Evolutionary conservation across 2,888 invertebrate genomes (phyloP).

Genomic region (Euspilapteryx auroguttella): DNA sequence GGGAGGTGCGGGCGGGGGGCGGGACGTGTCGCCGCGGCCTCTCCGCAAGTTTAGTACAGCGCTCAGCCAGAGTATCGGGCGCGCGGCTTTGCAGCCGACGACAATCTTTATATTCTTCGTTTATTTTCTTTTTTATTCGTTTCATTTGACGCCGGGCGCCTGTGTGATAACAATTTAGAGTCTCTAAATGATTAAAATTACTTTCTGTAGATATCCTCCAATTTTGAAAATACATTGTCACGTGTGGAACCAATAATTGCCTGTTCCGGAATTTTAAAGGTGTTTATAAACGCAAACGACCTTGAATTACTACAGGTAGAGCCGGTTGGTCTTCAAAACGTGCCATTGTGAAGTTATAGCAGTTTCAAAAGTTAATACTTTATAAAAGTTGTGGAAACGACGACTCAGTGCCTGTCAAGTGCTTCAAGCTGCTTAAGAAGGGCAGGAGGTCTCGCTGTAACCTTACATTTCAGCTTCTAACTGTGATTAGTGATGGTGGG

Average conservation of each 20-base stretch:
- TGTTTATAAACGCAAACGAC: conserved; percentile 49
- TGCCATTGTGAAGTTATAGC: conserved; percentile 25
- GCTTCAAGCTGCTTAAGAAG: conserved; percentile 12
- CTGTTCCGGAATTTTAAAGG: conserved; percentile 53
- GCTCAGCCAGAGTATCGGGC: conserved; percentile 60
- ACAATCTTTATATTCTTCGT: conserved; percentile 49
- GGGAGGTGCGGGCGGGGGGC: conserved; percentile 20
- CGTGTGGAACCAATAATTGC: conserved; percentile 49
- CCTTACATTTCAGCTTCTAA: conserved; percentile 41
- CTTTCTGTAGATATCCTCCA: no score
- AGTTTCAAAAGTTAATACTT: conserved; percentile 17
- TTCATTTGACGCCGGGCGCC: conserved; percentile 47
- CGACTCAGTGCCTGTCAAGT: conserved; percentile 6
- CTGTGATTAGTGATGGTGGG: conserved; percentile 23
- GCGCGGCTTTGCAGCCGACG: conserved; percentile 52
- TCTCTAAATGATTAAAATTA: not conserved
- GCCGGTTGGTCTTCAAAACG: conserved; percentile 36
- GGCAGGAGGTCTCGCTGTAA: conserved; percentile 24
- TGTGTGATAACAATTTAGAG: conserved; percentile 14
- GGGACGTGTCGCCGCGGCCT: conserved; percentile 43
- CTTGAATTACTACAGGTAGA: conserved; percentile 47
- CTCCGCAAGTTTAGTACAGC: conserved; percentile 52
- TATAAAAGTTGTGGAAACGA: conserved; percentile 26
- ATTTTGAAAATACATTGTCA: conserved; percentile 56
- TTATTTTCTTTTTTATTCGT: conserved; percentile 62